These are phyloP conservation scores for Neoarius graeffei DNA, from an alignment of 2,113 vertebrate species.

Conservation along the genomic window DNA sequence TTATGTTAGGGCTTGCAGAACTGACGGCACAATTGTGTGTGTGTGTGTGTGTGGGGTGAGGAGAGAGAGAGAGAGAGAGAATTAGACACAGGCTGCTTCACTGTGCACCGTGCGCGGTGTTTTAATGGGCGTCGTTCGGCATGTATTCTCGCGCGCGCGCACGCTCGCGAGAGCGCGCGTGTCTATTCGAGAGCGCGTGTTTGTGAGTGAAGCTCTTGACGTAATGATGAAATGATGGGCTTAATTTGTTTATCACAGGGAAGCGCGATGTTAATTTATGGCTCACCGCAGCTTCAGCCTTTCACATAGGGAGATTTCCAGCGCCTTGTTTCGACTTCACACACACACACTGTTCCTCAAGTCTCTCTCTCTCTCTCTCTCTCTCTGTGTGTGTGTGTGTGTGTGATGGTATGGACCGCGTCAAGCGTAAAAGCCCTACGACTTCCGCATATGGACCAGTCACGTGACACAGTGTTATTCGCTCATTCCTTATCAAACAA, in stretches of 20 bases:
- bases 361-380: constrained; percentile 26
- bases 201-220: constrained; percentile 28
- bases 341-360: not conserved
- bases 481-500: not conserved
- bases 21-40: not conserved
- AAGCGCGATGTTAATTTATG: not conserved
- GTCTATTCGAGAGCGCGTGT: not conserved
- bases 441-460: not conserved
- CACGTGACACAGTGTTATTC: not conserved
- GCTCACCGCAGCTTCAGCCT: constrained; percentile 10
- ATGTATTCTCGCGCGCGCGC: not conserved
- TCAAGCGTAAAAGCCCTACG: not conserved
- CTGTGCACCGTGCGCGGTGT: constrained; percentile 49
- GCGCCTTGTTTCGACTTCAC: constrained; percentile 21
- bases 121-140: constrained; percentile 57
- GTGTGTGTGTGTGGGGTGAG: not conserved
- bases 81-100: constrained; percentile 51
- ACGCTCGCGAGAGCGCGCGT: not conserved
- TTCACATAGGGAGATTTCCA: constrained; percentile 9
- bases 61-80: constrained; percentile 5
- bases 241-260: constrained; percentile 41
- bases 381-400: not conserved
- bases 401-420: not conserved
- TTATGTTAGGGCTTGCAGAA: not conserved
- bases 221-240: constrained; percentile 31